Evolutionary conservation across 2,113 vertebrate genomes (phyloP).

Genomic region (Bothrops jararaca): DNA sequence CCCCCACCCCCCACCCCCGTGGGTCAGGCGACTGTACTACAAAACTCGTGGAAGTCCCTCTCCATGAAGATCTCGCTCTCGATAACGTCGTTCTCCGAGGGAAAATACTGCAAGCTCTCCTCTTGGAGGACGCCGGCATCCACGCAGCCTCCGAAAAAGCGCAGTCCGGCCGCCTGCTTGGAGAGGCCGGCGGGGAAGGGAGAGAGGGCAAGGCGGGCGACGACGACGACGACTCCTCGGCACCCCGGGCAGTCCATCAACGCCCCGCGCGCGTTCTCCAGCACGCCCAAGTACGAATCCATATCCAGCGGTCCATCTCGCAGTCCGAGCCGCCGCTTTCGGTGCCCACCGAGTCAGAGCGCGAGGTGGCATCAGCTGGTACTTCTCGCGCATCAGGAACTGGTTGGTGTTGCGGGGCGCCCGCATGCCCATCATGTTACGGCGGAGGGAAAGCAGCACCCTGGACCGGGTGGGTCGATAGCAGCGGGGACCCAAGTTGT

Average conservation of each 20-base stretch:
- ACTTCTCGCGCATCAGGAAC: conserved; percentile 87
- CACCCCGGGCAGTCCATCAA: conserved; percentile 66
- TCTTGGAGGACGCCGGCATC: conserved; percentile 59
- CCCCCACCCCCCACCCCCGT: too few relatives aligned
- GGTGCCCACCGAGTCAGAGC: conserved; percentile 82
- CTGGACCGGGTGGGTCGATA: conserved; percentile 42
- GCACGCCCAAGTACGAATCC: conserved; percentile 82
- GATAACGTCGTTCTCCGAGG: conserved; percentile 81
- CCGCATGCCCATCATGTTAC: conserved; percentile 81
- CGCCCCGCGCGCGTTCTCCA: conserved; percentile 83
- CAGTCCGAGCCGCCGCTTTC: conserved; percentile 82
- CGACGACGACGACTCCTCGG: not conserved
- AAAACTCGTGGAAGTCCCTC: conserved; percentile 84
- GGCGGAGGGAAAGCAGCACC: conserved; percentile 66
- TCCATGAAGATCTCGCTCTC: conserved; percentile 86
- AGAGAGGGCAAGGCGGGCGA: not conserved
- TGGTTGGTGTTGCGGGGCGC: conserved; percentile 88
- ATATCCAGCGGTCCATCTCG: conserved; percentile 81
- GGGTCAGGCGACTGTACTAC: conserved; percentile 69
- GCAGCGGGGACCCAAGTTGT: conserved; percentile 36
- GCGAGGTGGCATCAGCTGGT: conserved; percentile 84
- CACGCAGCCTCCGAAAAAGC: conserved; percentile 35
- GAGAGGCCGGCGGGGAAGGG: not conserved
- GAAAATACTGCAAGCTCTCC: conserved; percentile 84
- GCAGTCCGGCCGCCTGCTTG: conserved; percentile 4